Conservation (phyloP, 2,113 vertebrate species). For the Salvelinus fontinalis region DNA sequence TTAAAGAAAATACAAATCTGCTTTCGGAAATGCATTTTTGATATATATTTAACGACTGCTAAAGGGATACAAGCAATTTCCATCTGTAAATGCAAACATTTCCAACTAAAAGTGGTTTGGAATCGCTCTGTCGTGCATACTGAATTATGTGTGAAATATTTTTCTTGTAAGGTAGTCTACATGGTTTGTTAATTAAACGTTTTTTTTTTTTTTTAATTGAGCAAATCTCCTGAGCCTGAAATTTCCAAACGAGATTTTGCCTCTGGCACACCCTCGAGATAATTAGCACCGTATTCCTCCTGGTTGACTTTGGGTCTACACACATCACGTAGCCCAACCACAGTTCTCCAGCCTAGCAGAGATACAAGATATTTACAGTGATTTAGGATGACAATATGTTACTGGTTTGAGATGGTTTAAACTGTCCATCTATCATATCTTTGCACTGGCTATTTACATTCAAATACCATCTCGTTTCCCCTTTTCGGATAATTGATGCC, state of each 20-base stretch:
- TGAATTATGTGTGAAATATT: conserved; percentile 70
- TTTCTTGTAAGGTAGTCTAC: conserved; percentile 61
- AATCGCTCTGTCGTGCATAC: conserved; percentile 64
- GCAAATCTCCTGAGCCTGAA: conserved; percentile 67
- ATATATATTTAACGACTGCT: conserved; percentile 35
- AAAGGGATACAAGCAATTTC: conserved; percentile 59
- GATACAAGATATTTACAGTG: background rate
- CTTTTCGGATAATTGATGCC: background rate
- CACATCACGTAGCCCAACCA: background rate
- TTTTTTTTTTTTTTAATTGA: conserved; percentile 65
- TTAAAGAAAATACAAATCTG: conserved; percentile 3
- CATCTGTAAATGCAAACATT: conserved; percentile 44
- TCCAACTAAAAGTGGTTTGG: conserved; percentile 43
- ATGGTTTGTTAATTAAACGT: conserved; percentile 72
- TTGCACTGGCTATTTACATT: background rate
- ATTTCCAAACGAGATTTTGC: conserved; percentile 74
- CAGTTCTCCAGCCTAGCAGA: background rate
- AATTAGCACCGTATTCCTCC: conserved; percentile 52
- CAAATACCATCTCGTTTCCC: too few species aligned
- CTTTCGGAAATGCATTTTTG: conserved; percentile 24
- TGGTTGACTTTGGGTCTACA: conserved; percentile 2
- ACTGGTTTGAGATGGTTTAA: background rate
- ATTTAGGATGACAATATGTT: background rate
- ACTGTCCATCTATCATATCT: background rate
- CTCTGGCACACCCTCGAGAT: conserved; percentile 69